phyloP scores from a whole-genome alignment of 1,140 invertebrate species.

The Drosophila kurseongensis region DNA sequence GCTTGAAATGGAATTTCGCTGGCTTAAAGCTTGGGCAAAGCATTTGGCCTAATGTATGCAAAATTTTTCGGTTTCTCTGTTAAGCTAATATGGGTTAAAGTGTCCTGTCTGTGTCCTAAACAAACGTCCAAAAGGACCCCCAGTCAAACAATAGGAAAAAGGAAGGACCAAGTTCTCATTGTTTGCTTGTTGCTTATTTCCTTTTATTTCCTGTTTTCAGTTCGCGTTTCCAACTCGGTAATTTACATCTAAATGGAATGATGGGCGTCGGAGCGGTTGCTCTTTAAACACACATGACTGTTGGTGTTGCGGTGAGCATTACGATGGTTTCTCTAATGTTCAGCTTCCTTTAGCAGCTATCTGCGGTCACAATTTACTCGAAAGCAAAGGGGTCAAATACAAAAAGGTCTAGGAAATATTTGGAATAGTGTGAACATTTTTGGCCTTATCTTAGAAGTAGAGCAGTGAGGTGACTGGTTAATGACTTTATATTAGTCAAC shows the following conservation, averaged over 20 bases:
- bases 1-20: constrained; percentile 9
- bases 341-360: constrained; percentile 25
- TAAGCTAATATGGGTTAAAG: constrained; percentile 50
- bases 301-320: constrained; percentile 3
- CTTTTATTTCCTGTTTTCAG: constrained; percentile 57
- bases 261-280: constrained; percentile 51
- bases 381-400: constrained; percentile 5
- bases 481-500: no score
- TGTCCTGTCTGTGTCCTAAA: constrained; percentile 38
- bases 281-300: constrained; percentile 50
- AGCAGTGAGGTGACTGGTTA: no score
- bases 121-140: constrained; percentile 30
- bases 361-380: constrained; percentile 28
- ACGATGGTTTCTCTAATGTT: constrained; percentile 14
- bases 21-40: constrained; percentile 23
- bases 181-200: constrained; percentile 61
- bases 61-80: constrained; percentile 27
- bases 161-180: constrained; percentile 16
- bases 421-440: background rate
- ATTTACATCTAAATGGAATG: constrained; percentile 68
- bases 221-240: constrained; percentile 46
- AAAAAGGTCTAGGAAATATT: background rate
- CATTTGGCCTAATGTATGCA: constrained; percentile 29
- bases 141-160: constrained; percentile 35
- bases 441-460: no score